phyloP scores from a whole-genome alignment of 2,888 invertebrate genomes.

The Hypomecis punctinalis region DNA sequence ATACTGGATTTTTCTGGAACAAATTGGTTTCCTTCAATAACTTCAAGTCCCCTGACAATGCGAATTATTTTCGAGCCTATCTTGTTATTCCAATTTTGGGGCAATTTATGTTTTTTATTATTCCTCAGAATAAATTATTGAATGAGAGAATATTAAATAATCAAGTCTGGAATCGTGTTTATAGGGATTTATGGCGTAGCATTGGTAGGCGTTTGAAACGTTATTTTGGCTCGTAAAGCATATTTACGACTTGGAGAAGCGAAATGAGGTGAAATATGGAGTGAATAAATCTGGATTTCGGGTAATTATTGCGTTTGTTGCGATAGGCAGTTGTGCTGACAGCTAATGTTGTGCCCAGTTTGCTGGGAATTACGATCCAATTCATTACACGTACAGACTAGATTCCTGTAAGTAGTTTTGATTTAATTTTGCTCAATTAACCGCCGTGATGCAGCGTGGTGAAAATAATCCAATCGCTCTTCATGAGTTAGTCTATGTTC shows the following conservation, averaged over 20 bases:
- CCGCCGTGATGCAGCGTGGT: no score
- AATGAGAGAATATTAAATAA: slow-evolving; percentile 53
- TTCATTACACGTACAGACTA: no score
- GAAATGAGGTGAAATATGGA: slow-evolving; percentile 31
- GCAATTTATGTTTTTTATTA: slow-evolving; percentile 64
- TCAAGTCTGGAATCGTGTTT: slow-evolving; percentile 50
- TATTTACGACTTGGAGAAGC: slow-evolving; percentile 26
- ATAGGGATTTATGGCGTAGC: slow-evolving; percentile 38
- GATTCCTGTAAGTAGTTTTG: no score
- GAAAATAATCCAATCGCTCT: no score
- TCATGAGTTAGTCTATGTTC: no score
- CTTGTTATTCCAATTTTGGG: slow-evolving; percentile 74
- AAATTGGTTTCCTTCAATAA: slow-evolving; percentile 76
- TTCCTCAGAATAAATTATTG: slow-evolving; percentile 50
- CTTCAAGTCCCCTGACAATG: slow-evolving; percentile 72
- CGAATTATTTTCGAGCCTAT: slow-evolving; percentile 73
- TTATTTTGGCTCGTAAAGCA: slow-evolving; percentile 32
- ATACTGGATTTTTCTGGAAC: slow-evolving; percentile 60
- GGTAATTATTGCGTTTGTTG: slow-evolving; percentile 26
- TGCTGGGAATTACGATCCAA: no score
- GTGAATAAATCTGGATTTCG: slow-evolving; percentile 32
- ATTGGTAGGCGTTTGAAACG: slow-evolving; percentile 22
- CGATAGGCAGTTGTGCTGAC: not conserved
- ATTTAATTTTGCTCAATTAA: no score
- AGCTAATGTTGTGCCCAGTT: not conserved